Conservation (phyloP, 2,888 invertebrate genomes). For the Sarcophaga carnaria region DNA sequence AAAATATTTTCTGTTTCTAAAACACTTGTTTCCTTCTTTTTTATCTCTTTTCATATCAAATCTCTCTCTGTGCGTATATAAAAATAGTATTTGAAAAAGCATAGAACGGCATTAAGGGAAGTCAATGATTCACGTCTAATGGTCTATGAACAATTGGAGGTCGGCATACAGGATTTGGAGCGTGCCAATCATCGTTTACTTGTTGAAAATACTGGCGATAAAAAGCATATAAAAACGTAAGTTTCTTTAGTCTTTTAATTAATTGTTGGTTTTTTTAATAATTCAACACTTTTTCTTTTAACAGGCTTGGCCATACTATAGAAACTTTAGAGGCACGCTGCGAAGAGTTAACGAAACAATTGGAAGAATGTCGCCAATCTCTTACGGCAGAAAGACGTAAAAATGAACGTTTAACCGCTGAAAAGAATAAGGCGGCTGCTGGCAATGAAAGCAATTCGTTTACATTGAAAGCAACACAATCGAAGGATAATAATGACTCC, state of each 20-base stretch:
- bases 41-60: neutral
- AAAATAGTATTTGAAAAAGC: constrained; percentile 93
- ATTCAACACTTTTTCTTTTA: constrained; percentile 9
- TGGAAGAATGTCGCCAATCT: constrained; percentile 88
- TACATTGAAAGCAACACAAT: constrained; percentile 48
- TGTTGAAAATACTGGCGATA: constrained; percentile 91
- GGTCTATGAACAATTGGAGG: constrained; percentile 96
- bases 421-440: constrained; percentile 71
- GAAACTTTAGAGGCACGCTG: constrained; percentile 91
- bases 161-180: constrained; percentile 95
- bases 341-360: constrained; percentile 91
- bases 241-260: constrained; percentile 52
- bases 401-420: constrained; percentile 82
- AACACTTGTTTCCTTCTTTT: constrained; percentile 26
- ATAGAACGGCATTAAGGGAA: constrained; percentile 93
- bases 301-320: constrained; percentile 87
- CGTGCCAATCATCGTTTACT: constrained; percentile 92
- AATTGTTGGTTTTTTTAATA: neutral
- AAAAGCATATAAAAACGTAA: constrained; percentile 94
- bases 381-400: constrained; percentile 85
- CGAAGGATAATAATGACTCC: constrained; percentile 18
- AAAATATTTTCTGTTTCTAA: constrained; percentile 10
- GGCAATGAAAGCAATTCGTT: constrained; percentile 57
- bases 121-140: constrained; percentile 95
- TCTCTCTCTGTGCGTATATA: constrained; percentile 59